Evolutionary conservation across 2,888 invertebrate genomes (phyloP).

Genomic region (Ecliptopera silaceata): DNA sequence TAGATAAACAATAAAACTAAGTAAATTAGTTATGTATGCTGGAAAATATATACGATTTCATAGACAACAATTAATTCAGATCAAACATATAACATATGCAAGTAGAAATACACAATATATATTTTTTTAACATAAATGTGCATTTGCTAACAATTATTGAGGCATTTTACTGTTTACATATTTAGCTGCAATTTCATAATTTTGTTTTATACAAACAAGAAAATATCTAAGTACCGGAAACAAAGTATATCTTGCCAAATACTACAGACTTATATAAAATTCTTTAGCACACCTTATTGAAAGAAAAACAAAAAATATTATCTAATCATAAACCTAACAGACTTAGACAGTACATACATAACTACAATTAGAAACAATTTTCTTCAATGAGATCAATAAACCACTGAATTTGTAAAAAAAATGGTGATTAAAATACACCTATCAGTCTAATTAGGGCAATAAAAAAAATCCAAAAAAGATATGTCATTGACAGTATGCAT

Average conservation of each 20-base stretch:
- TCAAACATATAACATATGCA: too few species aligned
- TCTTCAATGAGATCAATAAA: slow-evolving; percentile 50
- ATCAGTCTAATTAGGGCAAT: not conserved
- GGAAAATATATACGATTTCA: not conserved
- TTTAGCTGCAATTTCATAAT: not conserved
- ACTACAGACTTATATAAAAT: not conserved
- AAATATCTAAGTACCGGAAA: too few species aligned
- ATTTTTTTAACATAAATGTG: too few species aligned
- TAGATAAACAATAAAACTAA: not conserved
- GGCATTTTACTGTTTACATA: too few species aligned
- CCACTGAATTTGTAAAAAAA: slow-evolving; percentile 24
- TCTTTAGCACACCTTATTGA: too few species aligned
- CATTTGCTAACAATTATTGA: too few species aligned
- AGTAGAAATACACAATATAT: too few species aligned
- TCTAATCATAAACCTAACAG: slow-evolving; percentile 10
- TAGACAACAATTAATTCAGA: too few species aligned
- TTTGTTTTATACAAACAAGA: too few species aligned
- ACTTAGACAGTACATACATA: slow-evolving; percentile 22
- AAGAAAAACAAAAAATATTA: too few species aligned
- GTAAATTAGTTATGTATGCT: too few species aligned
- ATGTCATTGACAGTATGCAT: not conserved
- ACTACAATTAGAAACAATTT: slow-evolving; percentile 26
- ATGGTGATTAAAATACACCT: not conserved
- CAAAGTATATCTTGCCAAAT: too few species aligned
- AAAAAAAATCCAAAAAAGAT: not conserved